phyloP scores from a whole-genome alignment of 2,888 invertebrate species.

The Volucella inanis region DNA sequence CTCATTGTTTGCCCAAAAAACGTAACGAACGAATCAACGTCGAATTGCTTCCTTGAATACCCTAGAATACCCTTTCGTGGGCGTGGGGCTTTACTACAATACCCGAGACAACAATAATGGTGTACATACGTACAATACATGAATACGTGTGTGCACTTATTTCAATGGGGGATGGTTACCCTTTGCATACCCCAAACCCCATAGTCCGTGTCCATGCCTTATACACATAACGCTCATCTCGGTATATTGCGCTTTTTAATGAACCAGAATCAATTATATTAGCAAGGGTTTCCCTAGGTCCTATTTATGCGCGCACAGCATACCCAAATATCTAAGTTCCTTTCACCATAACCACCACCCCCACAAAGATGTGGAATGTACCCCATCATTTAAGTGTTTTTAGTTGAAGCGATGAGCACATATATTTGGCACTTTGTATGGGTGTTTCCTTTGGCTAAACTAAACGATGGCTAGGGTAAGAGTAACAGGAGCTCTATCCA shows the following conservation, averaged over 20 bases:
- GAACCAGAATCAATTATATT: constrained; percentile 75
- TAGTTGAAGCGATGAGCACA: constrained; percentile 72
- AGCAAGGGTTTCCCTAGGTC: constrained; percentile 72
- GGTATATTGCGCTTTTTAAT: constrained; percentile 74
- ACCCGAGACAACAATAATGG: constrained; percentile 40
- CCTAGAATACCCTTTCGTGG: constrained; percentile 66
- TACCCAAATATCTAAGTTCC: constrained; percentile 49
- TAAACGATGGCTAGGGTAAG: constrained; percentile 39
- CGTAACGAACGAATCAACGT: constrained; percentile 66
- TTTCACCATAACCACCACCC: neutral
- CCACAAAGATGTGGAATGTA: constrained; percentile 53
- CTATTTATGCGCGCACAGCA: constrained; percentile 67
- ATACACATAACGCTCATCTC: constrained; percentile 61
- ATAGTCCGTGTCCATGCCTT: neutral
- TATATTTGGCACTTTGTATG: constrained; percentile 69
- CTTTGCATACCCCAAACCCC: constrained; percentile 48
- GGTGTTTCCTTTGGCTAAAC: constrained; percentile 19
- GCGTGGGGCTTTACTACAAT: constrained; percentile 33
- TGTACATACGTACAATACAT: constrained; percentile 9
- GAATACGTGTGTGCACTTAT: constrained; percentile 30
- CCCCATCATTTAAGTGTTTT: constrained; percentile 73
- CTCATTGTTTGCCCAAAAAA: constrained; percentile 50
- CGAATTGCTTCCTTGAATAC: constrained; percentile 64
- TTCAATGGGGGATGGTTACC: constrained; percentile 22
- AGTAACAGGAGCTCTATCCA: constrained; percentile 45